These are phyloP conservation scores for Corythoichthys intestinalis DNA, from an alignment of 2,113 vertebrate genomes.

Conservation along the genomic window DNA sequence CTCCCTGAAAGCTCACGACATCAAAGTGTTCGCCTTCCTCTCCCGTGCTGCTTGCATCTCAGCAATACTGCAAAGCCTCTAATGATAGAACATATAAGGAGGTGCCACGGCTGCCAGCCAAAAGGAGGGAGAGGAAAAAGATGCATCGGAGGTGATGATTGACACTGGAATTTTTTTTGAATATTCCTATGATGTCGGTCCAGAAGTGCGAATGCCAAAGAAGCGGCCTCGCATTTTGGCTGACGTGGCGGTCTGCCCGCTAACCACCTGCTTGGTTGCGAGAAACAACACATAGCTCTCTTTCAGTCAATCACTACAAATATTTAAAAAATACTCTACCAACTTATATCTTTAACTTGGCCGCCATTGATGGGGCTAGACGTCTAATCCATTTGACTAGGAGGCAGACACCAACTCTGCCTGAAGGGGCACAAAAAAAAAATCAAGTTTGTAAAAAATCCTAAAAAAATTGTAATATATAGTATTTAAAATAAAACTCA, in stretches of 20 bases:
- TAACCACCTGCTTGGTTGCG: conserved; percentile 65
- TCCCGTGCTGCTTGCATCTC: conserved; percentile 32
- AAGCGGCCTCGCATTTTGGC: conserved; percentile 65
- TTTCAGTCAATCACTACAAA: conserved; percentile 60
- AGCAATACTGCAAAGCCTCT: conserved; percentile 48
- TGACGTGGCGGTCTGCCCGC: conserved; percentile 67
- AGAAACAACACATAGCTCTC: conserved; percentile 56
- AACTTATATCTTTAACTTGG: too few relatives aligned
- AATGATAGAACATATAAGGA: conserved; percentile 55
- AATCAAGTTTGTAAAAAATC: too few relatives aligned
- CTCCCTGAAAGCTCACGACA: conserved; percentile 56
- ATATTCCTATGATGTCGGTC: conserved; percentile 67
- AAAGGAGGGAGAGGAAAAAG: conserved; percentile 22
- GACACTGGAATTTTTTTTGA: conserved; percentile 55
- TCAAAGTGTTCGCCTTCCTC: conserved; percentile 54
- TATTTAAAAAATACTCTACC: neutral
- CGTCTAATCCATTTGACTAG: too few relatives aligned
- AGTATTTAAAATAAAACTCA: too few relatives aligned
- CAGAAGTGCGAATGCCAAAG: conserved; percentile 55
- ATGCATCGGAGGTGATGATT: conserved; percentile 57
- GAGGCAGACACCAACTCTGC: too few relatives aligned
- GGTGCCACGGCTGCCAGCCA: conserved; percentile 53
- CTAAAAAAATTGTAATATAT: too few relatives aligned
- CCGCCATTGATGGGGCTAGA: too few relatives aligned
- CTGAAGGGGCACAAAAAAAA: too few relatives aligned